phyloP scores from a whole-genome alignment of 2,113 vertebrate species.

The Procapra przewalskii region DNA sequence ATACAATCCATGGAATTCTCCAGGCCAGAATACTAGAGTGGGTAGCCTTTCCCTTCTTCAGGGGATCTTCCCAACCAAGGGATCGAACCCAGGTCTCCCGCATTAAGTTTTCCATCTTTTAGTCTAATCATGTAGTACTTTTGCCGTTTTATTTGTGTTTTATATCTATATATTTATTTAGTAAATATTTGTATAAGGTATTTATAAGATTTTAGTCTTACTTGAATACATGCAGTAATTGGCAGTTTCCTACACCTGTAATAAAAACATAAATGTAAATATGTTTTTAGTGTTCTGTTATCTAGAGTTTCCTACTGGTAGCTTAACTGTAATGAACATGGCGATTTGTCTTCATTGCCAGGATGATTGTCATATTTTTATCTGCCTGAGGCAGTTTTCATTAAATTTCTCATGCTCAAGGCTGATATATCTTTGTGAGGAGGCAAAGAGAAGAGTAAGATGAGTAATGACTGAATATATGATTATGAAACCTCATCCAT shows the following conservation, averaged over 20 bases:
- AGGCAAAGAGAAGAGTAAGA: background rate
- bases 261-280: background rate
- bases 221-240: background rate
- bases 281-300: conserved; percentile 6
- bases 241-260: background rate
- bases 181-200: background rate
- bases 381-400: conserved; percentile 6
- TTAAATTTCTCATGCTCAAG: background rate
- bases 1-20: too few relatives aligned
- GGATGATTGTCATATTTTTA: conserved; percentile 30
- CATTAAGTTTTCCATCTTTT: conserved; percentile 7
- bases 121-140: background rate
- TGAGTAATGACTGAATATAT: background rate
- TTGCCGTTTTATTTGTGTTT: conserved; percentile 20
- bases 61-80: too few relatives aligned
- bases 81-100: too few relatives aligned
- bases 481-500: conserved; percentile 3
- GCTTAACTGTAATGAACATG: background rate
- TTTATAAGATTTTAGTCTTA: background rate
- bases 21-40: too few relatives aligned
- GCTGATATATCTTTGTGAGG: background rate
- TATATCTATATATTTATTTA: background rate
- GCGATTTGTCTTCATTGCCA: background rate
- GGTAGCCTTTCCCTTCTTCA: too few relatives aligned
- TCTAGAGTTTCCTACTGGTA: conserved; percentile 34